Conservation (phyloP, 2,888 invertebrate species). For the Branchipolynoe longqiensis region DNA sequence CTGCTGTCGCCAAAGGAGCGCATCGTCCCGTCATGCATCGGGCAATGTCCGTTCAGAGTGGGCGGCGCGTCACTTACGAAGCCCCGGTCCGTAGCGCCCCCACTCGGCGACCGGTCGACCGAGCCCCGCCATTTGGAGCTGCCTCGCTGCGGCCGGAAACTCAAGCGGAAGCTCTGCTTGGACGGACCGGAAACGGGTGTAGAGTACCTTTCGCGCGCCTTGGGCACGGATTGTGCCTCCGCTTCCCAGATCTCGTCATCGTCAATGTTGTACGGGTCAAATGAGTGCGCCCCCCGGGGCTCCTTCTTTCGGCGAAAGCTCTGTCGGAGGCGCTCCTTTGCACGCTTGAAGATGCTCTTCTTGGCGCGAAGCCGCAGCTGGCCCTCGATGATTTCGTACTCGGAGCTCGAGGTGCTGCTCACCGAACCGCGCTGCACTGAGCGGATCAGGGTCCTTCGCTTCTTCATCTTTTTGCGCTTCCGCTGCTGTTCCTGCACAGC, state of each 20-base stretch:
- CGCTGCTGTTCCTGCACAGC: conserved; percentile 23
- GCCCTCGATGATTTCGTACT: conserved; percentile 67
- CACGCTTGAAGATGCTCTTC: conserved; percentile 67
- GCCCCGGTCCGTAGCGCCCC: conserved; percentile 4
- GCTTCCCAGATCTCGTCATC: conserved; percentile 38
- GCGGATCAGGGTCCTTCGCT: not conserved
- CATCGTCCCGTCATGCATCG: conserved; percentile 4
- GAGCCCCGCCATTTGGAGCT: not conserved
- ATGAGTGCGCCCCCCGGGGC: not conserved
- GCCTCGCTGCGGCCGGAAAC: not conserved
- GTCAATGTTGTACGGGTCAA: conserved; percentile 45
- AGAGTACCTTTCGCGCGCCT: not conserved
- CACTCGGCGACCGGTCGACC: conserved; percentile 18
- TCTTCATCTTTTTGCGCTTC: conserved; percentile 46
- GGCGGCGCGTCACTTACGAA: conserved; percentile 16
- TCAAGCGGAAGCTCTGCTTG: conserved; percentile 11
- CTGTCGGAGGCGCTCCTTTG: conserved; percentile 67
- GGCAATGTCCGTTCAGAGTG: not conserved
- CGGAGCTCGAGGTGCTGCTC: conserved; percentile 66
- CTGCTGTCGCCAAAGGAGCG: not conserved
- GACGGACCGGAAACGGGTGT: not conserved
- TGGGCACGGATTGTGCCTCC: not conserved
- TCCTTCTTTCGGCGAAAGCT: conserved; percentile 63
- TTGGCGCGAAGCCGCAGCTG: conserved; percentile 67
- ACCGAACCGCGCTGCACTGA: not conserved